Conservation (phyloP, 2,888 invertebrate genomes). For the Melanchra persicariae region DNA sequence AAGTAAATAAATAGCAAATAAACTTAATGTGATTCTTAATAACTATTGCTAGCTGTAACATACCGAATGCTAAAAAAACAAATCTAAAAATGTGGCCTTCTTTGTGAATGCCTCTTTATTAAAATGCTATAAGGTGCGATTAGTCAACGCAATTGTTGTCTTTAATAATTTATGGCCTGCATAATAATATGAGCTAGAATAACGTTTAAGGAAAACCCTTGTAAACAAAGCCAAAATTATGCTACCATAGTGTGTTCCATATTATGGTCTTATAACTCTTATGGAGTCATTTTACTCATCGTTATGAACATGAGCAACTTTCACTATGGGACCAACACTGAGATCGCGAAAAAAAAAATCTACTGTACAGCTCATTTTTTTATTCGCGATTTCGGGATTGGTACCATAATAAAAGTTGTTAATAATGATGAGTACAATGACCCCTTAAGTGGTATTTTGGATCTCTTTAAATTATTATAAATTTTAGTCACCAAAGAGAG, state of each 20-base stretch:
- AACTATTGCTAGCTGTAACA: constrained; percentile 61
- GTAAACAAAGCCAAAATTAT: neutral
- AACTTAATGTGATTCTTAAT: constrained; percentile 25
- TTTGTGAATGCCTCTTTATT: constrained; percentile 23
- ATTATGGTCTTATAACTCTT: no score
- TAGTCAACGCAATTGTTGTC: constrained; percentile 28
- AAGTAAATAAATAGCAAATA: constrained; percentile 31
- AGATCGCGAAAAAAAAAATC: no score
- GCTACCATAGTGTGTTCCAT: no score
- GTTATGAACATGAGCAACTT: no score
- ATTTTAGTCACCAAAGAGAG: constrained; percentile 24
- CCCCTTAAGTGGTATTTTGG: no score
- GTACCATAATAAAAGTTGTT: no score
- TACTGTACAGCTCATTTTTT: no score
- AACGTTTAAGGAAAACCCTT: constrained; percentile 42
- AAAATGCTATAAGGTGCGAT: constrained; percentile 60
- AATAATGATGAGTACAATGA: no score
- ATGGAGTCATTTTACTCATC: no score
- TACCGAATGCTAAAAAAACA: constrained; percentile 45
- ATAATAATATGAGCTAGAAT: constrained; percentile 8
- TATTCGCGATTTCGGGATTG: no score
- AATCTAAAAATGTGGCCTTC: constrained; percentile 46
- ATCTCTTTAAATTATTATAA: neutral
- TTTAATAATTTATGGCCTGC: constrained; percentile 19
- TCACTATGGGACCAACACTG: no score